Base-by-base conservation (phyloP, 2,888 invertebrate genomes). In the Apamea sordens region DNA sequence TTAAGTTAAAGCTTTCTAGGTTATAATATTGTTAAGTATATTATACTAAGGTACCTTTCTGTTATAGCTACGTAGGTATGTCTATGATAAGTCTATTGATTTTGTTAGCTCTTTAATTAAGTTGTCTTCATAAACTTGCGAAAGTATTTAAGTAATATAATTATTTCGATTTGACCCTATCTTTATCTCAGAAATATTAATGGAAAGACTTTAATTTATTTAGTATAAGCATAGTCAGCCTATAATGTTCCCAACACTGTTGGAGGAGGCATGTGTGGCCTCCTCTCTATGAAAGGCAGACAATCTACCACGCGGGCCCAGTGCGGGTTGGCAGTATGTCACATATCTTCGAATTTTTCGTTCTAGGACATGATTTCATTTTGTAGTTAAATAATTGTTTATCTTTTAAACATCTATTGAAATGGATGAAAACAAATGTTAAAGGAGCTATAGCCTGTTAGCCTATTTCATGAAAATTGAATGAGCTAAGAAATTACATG, bases 401-500 rank as follows among this genome's bases (percentile, higher is more conserved):
- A n/a, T 72, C 1, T 56, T 21, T 18, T 41, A 32, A 73, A 76
- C 8, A 28, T 61, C 13, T 64, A 32, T 47, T 65, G 68, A 67
- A 56, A 56, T 44, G 47, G 11, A 73, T n/a, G 53, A 59, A n/a
- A 69, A 73, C 24, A 53, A 75, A 79, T 79, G 73, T 72, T 79
- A 59, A 78, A 78, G 44, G 70, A 79, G 68, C 44, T 70, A 75
- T 74, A 74, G 73, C 77, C 79, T 77, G 77, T 83, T 85, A 84
- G 79, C 77, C 77, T 77, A 88, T 88, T 89, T 87, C 87, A 82
- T 86, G 87, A 89, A 92, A 92, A 92, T 90, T 89, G 82, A 89
- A 91, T 90, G 87, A 88, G 87, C 87, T 87, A 87, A 90, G 89
- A 90, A 91, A 91, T 90, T 89, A 89, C 89, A 90, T 89, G 90